Evolutionary conservation across 2,888 invertebrate species (phyloP).

Genomic region (Micoletzkya japonica): DNA sequence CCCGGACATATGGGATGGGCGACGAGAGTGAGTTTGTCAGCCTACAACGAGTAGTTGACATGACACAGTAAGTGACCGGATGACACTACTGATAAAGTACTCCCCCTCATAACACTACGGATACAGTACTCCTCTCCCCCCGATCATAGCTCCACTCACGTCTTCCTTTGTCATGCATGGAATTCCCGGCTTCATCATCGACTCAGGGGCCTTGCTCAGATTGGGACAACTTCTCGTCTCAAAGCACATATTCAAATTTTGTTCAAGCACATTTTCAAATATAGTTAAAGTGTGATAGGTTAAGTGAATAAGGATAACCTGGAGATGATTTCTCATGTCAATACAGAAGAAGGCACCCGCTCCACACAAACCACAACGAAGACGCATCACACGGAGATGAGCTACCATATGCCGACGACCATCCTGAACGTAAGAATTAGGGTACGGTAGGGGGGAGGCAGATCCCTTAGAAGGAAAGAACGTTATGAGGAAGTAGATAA

Average conservation of each 20-base stretch:
- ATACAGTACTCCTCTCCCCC: not conserved
- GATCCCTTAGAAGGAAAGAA: not conserved
- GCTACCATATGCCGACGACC: slow-evolving; percentile 29
- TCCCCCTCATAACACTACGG: not conserved
- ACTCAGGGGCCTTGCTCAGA: slow-evolving; percentile 4
- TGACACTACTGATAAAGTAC: not conserved
- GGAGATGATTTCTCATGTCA: slow-evolving; percentile 28
- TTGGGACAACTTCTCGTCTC: slow-evolving; percentile 21
- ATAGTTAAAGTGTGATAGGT: no score
- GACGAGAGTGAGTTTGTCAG: slow-evolving; percentile 11
- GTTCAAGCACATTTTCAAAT: not conserved
- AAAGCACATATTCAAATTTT: not conserved
- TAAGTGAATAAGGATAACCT: no score
- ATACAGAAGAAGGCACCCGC: slow-evolving; percentile 28
- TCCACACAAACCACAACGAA: slow-evolving; percentile 19
- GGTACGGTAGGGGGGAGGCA: not conserved
- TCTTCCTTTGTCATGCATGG: slow-evolving; percentile 28
- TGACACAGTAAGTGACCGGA: not conserved
- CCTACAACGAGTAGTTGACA: slow-evolving; percentile 1
- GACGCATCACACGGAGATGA: slow-evolving; percentile 25
- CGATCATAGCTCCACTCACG: not conserved
- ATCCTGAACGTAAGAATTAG: slow-evolving; percentile 1
- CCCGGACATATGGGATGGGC: slow-evolving; percentile 15
- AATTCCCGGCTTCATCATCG: not conserved
- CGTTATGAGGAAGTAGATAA: not conserved